Conservation (phyloP, 1,140 invertebrate genomes). For the Atta texana region DNA sequence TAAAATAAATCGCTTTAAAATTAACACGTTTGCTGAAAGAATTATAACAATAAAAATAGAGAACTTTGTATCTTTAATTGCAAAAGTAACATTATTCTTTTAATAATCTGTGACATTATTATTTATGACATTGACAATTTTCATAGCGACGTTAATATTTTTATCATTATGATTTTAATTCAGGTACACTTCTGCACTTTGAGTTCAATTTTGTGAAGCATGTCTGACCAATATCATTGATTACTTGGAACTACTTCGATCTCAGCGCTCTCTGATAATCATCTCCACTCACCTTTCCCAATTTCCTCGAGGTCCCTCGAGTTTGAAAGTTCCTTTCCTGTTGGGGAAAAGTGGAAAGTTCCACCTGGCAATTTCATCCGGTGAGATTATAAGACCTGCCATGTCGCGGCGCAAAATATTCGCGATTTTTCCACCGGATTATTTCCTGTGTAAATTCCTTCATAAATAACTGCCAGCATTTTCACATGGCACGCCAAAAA, state of each 20-base stretch:
- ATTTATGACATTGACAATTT: neutral
- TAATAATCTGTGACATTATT: neutral
- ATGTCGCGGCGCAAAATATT: slow-evolving; percentile 35
- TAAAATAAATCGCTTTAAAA: slow-evolving; percentile 1
- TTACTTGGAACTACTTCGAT: slow-evolving; percentile 27
- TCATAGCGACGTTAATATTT: neutral
- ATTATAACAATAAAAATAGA: neutral
- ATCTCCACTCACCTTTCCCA: slow-evolving; percentile 32
- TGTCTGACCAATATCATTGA: slow-evolving; percentile 46
- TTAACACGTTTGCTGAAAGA: neutral
- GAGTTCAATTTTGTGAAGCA: neutral
- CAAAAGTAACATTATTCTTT: neutral
- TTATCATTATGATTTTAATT: neutral
- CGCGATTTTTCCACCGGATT: slow-evolving; percentile 43
- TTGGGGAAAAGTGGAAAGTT: slow-evolving; percentile 53
- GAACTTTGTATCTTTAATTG: neutral
- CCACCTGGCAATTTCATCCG: slow-evolving; percentile 27
- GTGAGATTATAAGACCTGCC: slow-evolving; percentile 23
- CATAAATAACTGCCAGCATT: slow-evolving; percentile 71
- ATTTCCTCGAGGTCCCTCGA: slow-evolving; percentile 45
- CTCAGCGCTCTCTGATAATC: slow-evolving; percentile 56
- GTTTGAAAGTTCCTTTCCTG: slow-evolving; percentile 64
- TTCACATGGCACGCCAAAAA: slow-evolving; percentile 5
- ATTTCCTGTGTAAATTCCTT: slow-evolving; percentile 58
- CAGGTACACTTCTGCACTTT: neutral